Evolutionary conservation across 1,140 invertebrate species (phyloP).

Genomic region (Cydia fagiglandana): DNA sequence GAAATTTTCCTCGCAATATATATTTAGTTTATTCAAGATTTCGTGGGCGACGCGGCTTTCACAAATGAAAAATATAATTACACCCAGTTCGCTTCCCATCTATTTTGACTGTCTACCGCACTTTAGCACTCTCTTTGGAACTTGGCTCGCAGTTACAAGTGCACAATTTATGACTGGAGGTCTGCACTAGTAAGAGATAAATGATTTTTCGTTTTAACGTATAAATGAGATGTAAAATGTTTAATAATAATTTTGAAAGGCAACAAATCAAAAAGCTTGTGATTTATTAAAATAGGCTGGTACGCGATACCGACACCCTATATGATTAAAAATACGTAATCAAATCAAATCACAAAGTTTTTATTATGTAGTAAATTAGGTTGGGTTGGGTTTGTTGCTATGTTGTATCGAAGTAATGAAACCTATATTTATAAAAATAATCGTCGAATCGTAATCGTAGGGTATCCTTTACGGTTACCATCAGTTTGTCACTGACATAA

Average conservation of each 20-base stretch:
- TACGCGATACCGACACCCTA: neutral
- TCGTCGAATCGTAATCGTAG: no score
- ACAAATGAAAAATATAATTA: conserved; percentile 17
- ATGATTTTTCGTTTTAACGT: neutral
- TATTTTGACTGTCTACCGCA: conserved; percentile 9
- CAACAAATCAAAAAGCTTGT: neutral
- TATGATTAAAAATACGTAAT: no score
- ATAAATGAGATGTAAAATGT: neutral
- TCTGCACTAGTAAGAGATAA: neutral
- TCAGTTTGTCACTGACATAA: no score
- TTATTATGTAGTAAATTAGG: no score
- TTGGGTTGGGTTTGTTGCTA: no score
- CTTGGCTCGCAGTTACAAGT: conserved; percentile 20
- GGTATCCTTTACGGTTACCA: no score
- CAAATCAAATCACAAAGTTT: no score
- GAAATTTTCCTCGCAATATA: neutral
- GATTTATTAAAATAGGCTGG: neutral
- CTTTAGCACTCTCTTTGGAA: conserved; percentile 13
- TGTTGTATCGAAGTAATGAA: no score
- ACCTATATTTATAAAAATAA: no score
- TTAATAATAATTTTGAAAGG: neutral
- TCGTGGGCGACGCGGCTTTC: neutral
- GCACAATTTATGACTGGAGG: conserved; percentile 20
- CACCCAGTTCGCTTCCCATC: conserved; percentile 2
- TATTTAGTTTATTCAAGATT: neutral